A percentile compares a stretch with the other conserved stretches of the same genome.
Evolutionary conservation across 2,797 vertebrate species (phyloP).

Genomic region (Cichlasoma orientale): DNA sequence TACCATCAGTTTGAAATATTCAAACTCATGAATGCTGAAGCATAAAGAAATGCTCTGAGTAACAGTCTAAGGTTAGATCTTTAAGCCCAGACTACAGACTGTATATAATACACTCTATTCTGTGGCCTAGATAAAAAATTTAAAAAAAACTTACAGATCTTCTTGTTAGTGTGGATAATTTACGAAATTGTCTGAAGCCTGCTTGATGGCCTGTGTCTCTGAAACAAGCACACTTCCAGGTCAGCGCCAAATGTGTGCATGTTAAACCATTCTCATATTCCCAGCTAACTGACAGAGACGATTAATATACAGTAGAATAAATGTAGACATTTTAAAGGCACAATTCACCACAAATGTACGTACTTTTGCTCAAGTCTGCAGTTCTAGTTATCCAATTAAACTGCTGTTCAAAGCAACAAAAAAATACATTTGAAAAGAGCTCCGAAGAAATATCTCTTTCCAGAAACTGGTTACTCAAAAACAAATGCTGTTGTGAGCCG

Average conservation of each 20-base stretch:
- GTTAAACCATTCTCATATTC: not conserved
- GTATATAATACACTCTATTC: not conserved
- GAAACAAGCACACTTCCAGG: not conserved
- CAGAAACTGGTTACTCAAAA: not conserved
- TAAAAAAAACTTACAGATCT: not conserved
- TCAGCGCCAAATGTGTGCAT: not conserved
- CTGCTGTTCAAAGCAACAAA: not conserved
- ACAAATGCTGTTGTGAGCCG: not conserved
- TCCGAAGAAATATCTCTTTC: not conserved
- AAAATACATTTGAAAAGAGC: not conserved
- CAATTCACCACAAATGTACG: not conserved
- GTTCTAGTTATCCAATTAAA: not conserved
- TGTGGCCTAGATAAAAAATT: not conserved
- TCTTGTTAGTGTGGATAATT: conserved; percentile 3
- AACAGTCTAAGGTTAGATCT: not conserved
- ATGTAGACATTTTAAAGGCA: not conserved
- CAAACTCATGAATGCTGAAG: not conserved
- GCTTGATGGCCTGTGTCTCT: not conserved
- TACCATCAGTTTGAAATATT: no score
- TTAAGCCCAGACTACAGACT: not conserved
- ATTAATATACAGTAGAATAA: not conserved
- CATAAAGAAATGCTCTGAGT: not conserved
- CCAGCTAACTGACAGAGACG: not conserved
- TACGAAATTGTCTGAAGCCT: not conserved
- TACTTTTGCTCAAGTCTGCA: not conserved